phyloP scores from a whole-genome alignment of 1,140 invertebrate genomes.

The Drosophila saltans region DNA sequence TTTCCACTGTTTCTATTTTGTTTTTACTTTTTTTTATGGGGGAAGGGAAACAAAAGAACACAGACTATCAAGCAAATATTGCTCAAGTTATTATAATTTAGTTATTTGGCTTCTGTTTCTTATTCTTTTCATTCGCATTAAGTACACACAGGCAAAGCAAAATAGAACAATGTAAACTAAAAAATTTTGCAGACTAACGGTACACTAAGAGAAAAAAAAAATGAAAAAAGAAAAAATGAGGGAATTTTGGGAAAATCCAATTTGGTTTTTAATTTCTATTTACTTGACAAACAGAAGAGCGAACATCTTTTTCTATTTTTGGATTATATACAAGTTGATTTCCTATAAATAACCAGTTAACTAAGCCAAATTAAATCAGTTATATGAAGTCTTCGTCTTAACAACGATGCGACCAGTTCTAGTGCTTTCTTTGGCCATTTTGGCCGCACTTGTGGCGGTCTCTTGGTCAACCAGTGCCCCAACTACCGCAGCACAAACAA shows the following conservation, averaged over 20 bases:
- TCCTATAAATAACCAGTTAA: not conserved
- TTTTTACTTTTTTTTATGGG: not conserved
- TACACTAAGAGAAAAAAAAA: not conserved
- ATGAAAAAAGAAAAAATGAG: too few species aligned
- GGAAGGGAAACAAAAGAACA: not conserved
- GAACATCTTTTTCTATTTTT: not conserved
- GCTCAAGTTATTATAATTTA: not conserved
- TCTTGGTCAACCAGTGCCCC: not conserved
- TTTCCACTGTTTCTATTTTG: not conserved
- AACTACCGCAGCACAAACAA: not conserved
- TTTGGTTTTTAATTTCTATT: not conserved
- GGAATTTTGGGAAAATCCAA: not conserved
- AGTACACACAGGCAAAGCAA: not conserved
- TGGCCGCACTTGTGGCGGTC: not conserved
- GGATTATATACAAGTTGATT: not conserved
- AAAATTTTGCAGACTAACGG: not conserved
- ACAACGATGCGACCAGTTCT: not conserved
- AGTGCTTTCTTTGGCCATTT: not conserved
- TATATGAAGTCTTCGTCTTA: not conserved
- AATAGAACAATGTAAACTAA: not conserved
- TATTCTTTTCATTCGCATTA: too few species aligned
- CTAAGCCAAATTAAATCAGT: not conserved
- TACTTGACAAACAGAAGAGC: not conserved
- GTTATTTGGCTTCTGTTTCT: slow-evolving; percentile 6
- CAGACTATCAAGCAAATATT: not conserved